These are phyloP conservation scores for Bubo blakistoni DNA, from an alignment of 2,113 vertebrate species.

Conservation along the genomic window DNA sequence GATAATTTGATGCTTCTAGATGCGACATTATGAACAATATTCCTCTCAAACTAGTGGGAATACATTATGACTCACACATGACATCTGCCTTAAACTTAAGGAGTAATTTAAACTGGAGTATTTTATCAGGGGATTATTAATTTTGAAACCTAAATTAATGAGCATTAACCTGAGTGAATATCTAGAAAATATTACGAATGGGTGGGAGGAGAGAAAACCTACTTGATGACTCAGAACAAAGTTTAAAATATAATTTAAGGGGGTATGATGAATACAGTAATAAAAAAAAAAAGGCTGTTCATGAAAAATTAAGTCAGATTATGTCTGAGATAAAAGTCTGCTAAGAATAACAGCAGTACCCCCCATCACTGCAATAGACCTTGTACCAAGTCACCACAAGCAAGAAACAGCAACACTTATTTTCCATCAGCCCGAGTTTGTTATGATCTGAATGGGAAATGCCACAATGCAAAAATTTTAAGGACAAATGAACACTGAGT, in stretches of 20 bases:
- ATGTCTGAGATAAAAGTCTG: neutral
- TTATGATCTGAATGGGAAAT: neutral
- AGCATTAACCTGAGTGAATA: neutral
- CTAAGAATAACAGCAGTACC: neutral
- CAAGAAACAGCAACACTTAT: neutral
- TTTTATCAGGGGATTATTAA: conserved; percentile 36
- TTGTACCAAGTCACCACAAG: neutral
- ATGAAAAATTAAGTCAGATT: neutral
- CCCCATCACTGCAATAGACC: neutral
- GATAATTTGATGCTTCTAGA: conserved; percentile 40
- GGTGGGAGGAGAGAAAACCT: neutral
- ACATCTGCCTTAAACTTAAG: neutral
- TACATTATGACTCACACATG: conserved; percentile 34
- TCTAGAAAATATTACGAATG: conserved; percentile 3
- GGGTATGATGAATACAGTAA: neutral
- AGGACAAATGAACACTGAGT: neutral
- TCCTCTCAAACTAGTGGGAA: conserved; percentile 20
- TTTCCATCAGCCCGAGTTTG: neutral
- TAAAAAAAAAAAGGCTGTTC: neutral
- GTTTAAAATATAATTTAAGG: conserved; percentile 6
- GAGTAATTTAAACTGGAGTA: conserved; percentile 15
- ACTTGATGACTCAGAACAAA: neutral
- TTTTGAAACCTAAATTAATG: conserved; percentile 33
- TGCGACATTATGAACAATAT: conserved; percentile 35
- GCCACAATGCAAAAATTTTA: neutral